Evolutionary conservation across 2,888 invertebrate species (phyloP).

Genomic region (Sussaba pulchella): DNA sequence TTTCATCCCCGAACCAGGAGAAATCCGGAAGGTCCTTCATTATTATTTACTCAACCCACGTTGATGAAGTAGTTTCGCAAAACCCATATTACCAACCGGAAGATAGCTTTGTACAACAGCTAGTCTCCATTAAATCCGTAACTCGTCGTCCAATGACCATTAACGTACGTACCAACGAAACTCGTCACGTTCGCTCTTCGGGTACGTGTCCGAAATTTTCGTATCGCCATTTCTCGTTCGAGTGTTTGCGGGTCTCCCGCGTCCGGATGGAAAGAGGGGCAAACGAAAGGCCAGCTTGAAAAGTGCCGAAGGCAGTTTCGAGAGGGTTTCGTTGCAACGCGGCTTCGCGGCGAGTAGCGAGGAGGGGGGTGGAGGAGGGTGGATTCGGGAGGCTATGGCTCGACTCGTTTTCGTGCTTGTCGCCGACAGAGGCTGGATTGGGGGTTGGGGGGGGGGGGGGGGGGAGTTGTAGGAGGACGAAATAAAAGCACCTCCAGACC

Average conservation of each 20-base stretch:
- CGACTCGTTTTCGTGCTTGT: slow-evolving; percentile 63
- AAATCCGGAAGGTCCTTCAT: neutral
- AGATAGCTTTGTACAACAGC: neutral
- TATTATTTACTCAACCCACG: slow-evolving; percentile 3
- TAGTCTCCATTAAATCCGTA: slow-evolving; percentile 26
- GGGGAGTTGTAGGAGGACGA: no score
- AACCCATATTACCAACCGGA: neutral
- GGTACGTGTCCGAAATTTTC: slow-evolving; percentile 45
- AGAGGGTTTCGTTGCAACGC: neutral
- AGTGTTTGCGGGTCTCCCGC: neutral
- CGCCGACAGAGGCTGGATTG: slow-evolving; percentile 63
- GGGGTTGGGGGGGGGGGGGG: no score
- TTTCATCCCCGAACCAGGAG: neutral
- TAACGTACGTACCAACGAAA: neutral
- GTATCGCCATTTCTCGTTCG: slow-evolving; percentile 10
- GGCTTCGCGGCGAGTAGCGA: no score
- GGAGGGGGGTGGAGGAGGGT: neutral
- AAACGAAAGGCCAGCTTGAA: neutral
- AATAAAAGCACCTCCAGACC: slow-evolving; percentile 68
- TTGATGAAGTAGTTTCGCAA: slow-evolving; percentile 3
- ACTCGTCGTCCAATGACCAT: slow-evolving; percentile 13
- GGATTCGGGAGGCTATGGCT: slow-evolving; percentile 45
- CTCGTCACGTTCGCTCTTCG: slow-evolving; percentile 26
- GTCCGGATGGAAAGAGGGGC: neutral
- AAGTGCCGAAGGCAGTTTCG: slow-evolving; percentile 47